These are phyloP conservation scores for Coelopa pilipes DNA, from an alignment of 2,888 invertebrate species.

Conservation along the genomic window DNA sequence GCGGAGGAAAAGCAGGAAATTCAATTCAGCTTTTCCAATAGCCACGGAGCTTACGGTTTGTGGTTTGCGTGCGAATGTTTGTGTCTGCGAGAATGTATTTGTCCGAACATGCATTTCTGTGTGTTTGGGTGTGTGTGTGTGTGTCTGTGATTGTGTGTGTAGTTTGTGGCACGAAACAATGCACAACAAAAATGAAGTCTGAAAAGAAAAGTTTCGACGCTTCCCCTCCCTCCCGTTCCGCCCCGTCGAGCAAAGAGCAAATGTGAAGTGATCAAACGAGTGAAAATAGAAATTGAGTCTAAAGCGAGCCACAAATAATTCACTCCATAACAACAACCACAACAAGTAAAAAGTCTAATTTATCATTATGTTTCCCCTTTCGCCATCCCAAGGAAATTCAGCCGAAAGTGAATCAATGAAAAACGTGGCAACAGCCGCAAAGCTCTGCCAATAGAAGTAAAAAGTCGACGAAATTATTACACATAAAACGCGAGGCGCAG, in stretches of 20 bases:
- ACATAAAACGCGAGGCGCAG: background rate
- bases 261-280: background rate
- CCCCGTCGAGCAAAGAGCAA: background rate
- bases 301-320: background rate
- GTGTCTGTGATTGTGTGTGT: background rate
- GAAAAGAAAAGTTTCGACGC: background rate
- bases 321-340: no score
- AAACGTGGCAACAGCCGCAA: background rate
- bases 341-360: no score
- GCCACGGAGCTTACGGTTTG: slow-evolving; percentile 5
- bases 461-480: slow-evolving; percentile 4
- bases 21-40: slow-evolving; percentile 18
- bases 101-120: background rate
- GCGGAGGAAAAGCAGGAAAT: slow-evolving; percentile 22
- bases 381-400: background rate
- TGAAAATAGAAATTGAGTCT: background rate
- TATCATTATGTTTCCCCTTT: no score
- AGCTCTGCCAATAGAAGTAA: background rate
- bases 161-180: slow-evolving; percentile 15
- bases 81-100: background rate
- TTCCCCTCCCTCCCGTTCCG: no score
- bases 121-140: slow-evolving; percentile 3
- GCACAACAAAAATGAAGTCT: slow-evolving; percentile 8
- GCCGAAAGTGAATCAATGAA: background rate
- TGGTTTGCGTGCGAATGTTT: background rate